phyloP scores from a whole-genome alignment of 2,888 invertebrate species.

The Caenorhabditis angaria region DNA sequence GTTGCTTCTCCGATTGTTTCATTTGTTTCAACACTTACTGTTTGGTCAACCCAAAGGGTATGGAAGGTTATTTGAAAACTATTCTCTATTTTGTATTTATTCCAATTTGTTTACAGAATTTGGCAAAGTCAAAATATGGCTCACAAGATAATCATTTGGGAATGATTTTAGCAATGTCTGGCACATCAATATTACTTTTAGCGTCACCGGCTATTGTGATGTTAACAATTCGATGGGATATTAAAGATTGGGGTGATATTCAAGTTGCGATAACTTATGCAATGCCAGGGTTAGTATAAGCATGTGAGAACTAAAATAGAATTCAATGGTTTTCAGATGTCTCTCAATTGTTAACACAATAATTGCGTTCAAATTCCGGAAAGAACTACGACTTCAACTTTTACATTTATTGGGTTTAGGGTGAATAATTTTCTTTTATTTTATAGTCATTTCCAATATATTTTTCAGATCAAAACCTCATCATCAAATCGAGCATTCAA shows the following conservation, averaged over 20 bases:
- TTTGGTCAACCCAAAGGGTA: constrained; percentile 41
- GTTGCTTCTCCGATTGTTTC: constrained; percentile 55
- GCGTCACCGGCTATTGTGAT: constrained; percentile 56
- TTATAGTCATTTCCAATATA: too few relatives aligned
- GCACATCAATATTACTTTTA: constrained; percentile 53
- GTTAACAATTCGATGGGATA: constrained; percentile 57
- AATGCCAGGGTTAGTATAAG: constrained; percentile 53
- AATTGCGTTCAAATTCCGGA: constrained; percentile 50
- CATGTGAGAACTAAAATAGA: not conserved
- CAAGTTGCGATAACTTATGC: constrained; percentile 56
- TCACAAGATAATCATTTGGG: constrained; percentile 38
- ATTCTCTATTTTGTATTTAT: too few relatives aligned
- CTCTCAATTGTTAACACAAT: constrained; percentile 55
- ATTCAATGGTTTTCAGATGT: constrained; percentile 33
- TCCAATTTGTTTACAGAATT: constrained; percentile 14
- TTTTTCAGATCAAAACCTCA: not conserved
- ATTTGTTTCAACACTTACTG: constrained; percentile 48
- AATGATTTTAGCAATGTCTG: constrained; percentile 51
- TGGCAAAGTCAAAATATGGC: constrained; percentile 31
- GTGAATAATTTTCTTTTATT: too few relatives aligned
- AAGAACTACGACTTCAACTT: constrained; percentile 49
- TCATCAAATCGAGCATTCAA: not conserved
- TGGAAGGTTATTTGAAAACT: too few relatives aligned
- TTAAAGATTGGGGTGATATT: constrained; percentile 48
- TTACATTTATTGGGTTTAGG: constrained; percentile 27